Evolutionary conservation across 2,888 invertebrate species (phyloP), one percentile per base, ranked within the genome.

Genomic region (Melangyna quadrimaculata): DNA sequence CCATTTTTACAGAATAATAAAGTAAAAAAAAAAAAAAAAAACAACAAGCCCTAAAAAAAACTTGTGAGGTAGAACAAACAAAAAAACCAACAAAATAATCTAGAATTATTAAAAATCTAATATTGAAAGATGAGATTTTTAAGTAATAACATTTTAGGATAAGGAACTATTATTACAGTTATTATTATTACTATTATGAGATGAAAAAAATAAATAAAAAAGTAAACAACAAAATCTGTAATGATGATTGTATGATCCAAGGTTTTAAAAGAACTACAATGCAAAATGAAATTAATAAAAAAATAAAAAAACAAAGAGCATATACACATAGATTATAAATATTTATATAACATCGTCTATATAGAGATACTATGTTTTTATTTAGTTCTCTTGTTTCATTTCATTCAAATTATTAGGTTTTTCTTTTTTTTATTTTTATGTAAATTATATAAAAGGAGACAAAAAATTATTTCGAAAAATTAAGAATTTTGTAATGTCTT

Each of bases 81-180:
- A 55, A 51, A 17, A 53, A 61, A n/a, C n/a, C n/a, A n/a, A n/a
- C n/a, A 48, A 65, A 27, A 65, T 24, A 67, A 57, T 55, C 32
- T 74, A 83, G 79, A 70, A 67, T 69, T 74, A 78, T 83, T 70
- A 40, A 77, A 78, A 70, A 75, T 72, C 53, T 55, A 55, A 51
- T n/a, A n/a, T 75, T 65, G 57, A 80, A 75, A 72, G 37, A 79
- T 80, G 75, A 80, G 69, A 80, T 84, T 84, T 84, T 84, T 84
- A 84, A 84, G 84, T 80, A 84, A 84, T 77, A 84, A 80, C 67
- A 80, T 72, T 79, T 80, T 69, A 67, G 80, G 65, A 67, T 84
- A 84, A 84, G 84, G 59, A 75, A 75, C 75, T 75, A 84, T 84
- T 79, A 84, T 79, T 75, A 84, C 83, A 74, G 71, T 84, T 84